Percentiles rank a stretch among this genome's conserved stretches.
phyloP scores from a whole-genome alignment of 2,797 vertebrate genomes.

The Halcyon badia region DNA sequence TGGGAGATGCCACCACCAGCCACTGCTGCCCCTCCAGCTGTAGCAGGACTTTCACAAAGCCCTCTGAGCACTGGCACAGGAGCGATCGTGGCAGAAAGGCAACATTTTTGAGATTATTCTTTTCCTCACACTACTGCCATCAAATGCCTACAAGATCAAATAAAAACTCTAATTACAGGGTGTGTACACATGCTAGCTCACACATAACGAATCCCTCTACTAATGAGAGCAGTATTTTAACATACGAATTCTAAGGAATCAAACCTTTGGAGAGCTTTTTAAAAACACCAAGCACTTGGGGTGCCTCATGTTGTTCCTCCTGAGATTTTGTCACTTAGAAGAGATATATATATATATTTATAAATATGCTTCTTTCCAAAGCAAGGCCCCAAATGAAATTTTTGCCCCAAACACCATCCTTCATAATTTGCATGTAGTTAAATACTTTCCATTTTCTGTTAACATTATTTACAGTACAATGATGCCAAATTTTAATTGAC shows the following conservation, averaged over 20 bases:
- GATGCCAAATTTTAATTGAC: conserved; percentile 7
- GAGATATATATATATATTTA: not conserved
- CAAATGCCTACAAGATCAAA: conserved; percentile 35
- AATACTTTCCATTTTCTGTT: conserved; percentile 22
- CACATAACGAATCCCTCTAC: not conserved
- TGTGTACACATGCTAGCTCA: not conserved
- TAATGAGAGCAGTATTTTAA: not conserved
- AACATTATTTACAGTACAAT: conserved; percentile 16
- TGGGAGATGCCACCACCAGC: fast-evolving
- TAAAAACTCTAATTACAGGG: not conserved
- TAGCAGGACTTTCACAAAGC: not conserved
- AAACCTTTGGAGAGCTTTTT: conserved; percentile 38
- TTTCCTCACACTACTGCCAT: not conserved
- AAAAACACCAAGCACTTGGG: conserved; percentile 22
- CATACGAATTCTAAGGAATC: not conserved
- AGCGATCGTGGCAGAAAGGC: not conserved
- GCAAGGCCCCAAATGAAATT: conserved; percentile 3
- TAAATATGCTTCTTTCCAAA: conserved; percentile 9
- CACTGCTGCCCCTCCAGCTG: fast-evolving
- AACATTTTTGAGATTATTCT: not conserved
- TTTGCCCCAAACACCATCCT: not conserved
- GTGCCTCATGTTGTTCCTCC: conserved; percentile 29
- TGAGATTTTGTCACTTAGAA: conserved; percentile 21
- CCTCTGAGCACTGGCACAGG: not conserved
- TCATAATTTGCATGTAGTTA: conserved; percentile 6